Conservation (phyloP, 2,888 invertebrate genomes). For the Caenorhabditis sulstoni region DNA sequence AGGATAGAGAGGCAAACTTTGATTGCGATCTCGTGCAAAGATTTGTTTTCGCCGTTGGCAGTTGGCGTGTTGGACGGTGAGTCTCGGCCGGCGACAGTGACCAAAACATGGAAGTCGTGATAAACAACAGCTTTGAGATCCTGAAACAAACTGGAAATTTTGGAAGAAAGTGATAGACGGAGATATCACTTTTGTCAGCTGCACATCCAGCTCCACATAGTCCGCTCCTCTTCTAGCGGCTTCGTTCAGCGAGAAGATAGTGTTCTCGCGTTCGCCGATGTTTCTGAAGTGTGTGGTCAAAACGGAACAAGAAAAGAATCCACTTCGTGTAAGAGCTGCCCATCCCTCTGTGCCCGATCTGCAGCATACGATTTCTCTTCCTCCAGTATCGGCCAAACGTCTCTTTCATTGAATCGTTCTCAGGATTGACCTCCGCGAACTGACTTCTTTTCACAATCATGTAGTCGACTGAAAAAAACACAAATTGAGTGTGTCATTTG, state of each 20-base stretch:
- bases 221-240: constrained; percentile 96
- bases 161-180: background rate
- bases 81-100: constrained; percentile 82
- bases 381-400: constrained; percentile 69
- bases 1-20: constrained; percentile 57
- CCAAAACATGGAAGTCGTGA: constrained; percentile 96
- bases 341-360: constrained; percentile 96
- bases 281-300: no score
- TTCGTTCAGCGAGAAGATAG: constrained; percentile 93
- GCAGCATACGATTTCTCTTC: constrained; percentile 83
- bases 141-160: constrained; percentile 63
- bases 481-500: background rate
- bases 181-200: constrained; percentile 87
- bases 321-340: constrained; percentile 87
- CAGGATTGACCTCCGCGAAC: constrained; percentile 26
- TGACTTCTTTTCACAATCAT: constrained; percentile 64
- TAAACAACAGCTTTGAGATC: constrained; percentile 89
- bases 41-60: constrained; percentile 41
- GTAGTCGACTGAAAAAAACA: constrained; percentile 63
- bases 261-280: constrained; percentile 88
- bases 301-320: no score
- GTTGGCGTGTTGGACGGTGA: constrained; percentile 45
- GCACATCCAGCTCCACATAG: constrained; percentile 98
- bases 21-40: constrained; percentile 69
- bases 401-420: constrained; percentile 53